Percentiles rank a stretch among this genome's conserved stretches.
Conservation (phyloP, 2,797 vertebrate genomes). For the Pseudotriccus pelzelni region DNA sequence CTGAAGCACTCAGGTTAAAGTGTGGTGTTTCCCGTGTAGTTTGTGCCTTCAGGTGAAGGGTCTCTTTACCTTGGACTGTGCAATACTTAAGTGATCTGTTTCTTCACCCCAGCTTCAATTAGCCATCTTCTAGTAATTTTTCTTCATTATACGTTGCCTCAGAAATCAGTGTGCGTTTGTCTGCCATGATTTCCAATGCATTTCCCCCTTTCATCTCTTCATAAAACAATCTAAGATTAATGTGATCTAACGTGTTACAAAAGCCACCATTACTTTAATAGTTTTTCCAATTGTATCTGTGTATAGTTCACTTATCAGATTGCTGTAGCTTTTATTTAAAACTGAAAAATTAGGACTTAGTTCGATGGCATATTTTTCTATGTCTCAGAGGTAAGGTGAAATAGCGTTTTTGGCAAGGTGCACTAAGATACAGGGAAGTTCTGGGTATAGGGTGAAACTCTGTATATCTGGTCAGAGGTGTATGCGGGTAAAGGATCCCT, state of each 20-base stretch:
- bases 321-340: background rate
- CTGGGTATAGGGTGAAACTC: background rate
- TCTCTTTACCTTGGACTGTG: background rate
- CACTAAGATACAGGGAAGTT: background rate
- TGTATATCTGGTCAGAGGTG: background rate
- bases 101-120: background rate
- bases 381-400: background rate
- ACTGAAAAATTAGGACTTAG: background rate
- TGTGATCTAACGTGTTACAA: background rate
- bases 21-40: background rate
- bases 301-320: background rate
- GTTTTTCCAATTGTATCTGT: background rate
- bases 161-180: background rate
- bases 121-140: background rate
- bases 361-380: background rate
- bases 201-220: conserved; percentile 11
- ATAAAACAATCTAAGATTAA: background rate
- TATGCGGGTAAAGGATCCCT: background rate
- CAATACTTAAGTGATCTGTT: background rate
- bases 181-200: background rate
- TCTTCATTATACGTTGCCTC: background rate
- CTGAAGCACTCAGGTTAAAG: background rate
- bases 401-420: background rate
- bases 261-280: background rate
- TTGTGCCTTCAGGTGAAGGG: background rate